phyloP scores from a whole-genome alignment of 92 coral and sea anemone species.

The Epizoanthus rinbou region DNA sequence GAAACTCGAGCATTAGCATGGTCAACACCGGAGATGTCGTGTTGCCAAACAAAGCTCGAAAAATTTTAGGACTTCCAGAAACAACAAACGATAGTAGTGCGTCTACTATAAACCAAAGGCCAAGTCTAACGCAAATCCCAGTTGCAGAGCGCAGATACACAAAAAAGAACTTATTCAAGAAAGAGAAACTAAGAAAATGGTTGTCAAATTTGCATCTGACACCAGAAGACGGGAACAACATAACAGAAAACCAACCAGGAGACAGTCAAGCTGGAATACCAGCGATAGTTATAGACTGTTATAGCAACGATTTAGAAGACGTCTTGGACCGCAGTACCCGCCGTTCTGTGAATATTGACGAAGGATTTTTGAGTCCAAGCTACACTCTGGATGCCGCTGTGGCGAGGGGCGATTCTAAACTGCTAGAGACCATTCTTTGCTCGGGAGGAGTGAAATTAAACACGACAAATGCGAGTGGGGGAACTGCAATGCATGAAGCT shows the following conservation, averaged over 20 bases:
- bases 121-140: conserved; percentile 10
- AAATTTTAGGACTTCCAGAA: conserved; percentile 32
- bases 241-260: neutral
- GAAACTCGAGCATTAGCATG: neutral
- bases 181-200: conserved; percentile 26
- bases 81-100: neutral
- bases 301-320: conserved; percentile 7
- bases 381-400: conserved; percentile 84
- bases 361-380: conserved; percentile 62
- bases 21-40: neutral
- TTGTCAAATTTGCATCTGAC: conserved; percentile 29
- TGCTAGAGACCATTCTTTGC: conserved; percentile 68
- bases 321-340: neutral
- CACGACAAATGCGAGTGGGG: conserved; percentile 78
- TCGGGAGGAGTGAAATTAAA: conserved; percentile 65
- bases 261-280: neutral
- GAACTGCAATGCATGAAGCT: conserved; percentile 87
- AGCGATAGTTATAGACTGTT: conserved; percentile 26
- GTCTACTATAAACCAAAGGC: neutral
- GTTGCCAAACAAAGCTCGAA: conserved; percentile 37
- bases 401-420: conserved; percentile 68
- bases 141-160: conserved; percentile 11
- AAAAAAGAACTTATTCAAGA: neutral
- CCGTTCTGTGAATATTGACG: conserved; percentile 34
- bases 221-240: conserved; percentile 19